phyloP scores from a whole-genome alignment of 2,888 invertebrate species.

The Volucella zonaria region DNA sequence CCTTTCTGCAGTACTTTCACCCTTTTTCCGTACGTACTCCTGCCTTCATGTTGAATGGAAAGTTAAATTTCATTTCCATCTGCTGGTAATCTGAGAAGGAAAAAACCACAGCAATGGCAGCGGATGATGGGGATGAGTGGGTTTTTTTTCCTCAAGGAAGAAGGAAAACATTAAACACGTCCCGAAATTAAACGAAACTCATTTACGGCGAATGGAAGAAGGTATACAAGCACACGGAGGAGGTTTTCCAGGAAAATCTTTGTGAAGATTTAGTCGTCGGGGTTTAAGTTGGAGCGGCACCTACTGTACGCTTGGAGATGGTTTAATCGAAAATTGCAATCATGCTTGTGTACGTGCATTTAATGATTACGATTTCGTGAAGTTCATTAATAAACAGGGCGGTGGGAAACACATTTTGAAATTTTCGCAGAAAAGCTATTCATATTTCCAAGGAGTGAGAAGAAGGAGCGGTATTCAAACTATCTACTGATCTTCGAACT shows the following conservation, averaged over 20 bases:
- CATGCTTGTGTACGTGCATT: constrained; percentile 27
- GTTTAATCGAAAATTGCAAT: constrained; percentile 61
- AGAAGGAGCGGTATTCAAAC: no score
- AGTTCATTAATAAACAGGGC: constrained; percentile 27
- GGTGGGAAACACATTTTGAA: constrained; percentile 30
- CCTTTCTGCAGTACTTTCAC: no score
- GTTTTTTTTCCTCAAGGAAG: background rate
- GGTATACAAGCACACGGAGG: background rate
- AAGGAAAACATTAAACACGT: background rate
- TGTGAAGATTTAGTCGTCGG: constrained; percentile 21
- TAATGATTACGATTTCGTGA: constrained; percentile 3
- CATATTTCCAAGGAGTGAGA: no score
- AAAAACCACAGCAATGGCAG: constrained; percentile 13
- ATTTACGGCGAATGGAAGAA: constrained; percentile 38
- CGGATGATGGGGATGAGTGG: background rate
- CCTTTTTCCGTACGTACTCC: no score
- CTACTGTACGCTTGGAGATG: constrained; percentile 14
- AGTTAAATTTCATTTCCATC: constrained; percentile 61
- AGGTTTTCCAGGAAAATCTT: background rate
- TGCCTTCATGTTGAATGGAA: constrained; percentile 29
- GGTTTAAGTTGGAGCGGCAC: constrained; percentile 3
- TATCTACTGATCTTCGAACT: no score
- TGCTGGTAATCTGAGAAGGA: constrained; percentile 12
- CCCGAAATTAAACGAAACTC: constrained; percentile 23
- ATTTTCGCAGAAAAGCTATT: no score